phyloP scores from a whole-genome alignment of 2,113 vertebrate genomes.

The Microtus richardsoni region DNA sequence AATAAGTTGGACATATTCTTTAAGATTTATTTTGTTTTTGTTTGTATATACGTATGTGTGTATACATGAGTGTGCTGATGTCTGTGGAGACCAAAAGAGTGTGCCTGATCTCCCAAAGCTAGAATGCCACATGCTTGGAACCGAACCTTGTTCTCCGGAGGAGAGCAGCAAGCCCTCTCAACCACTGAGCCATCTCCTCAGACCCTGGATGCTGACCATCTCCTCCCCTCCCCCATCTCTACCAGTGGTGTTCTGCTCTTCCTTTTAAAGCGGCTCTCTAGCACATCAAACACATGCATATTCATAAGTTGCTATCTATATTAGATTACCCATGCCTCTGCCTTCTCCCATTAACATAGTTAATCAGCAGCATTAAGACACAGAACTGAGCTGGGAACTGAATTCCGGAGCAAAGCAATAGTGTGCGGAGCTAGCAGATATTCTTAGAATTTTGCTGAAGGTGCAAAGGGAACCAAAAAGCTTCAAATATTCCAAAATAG shows the following conservation, averaged over 20 bases:
- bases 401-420: conserved; percentile 14
- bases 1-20: conserved; percentile 40
- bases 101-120: neutral
- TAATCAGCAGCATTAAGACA: conserved; percentile 46
- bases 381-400: neutral
- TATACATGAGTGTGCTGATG: no score
- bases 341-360: conserved; percentile 56
- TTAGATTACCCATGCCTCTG: conserved; percentile 69
- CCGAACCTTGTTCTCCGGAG: neutral
- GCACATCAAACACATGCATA: conserved; percentile 71
- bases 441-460: conserved; percentile 38
- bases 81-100: neutral
- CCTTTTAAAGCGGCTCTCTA: conserved; percentile 61
- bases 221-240: neutral
- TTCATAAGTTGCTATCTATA: conserved; percentile 64
- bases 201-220: neutral
- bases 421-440: conserved; percentile 9
- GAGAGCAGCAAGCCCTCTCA: no score
- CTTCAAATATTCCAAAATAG: conserved; percentile 57
- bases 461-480: conserved; percentile 52
- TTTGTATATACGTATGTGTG: neutral
- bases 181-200: neutral
- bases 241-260: conserved; percentile 12
- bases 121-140: neutral
- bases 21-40: neutral